Conservation (phyloP, 1,140 invertebrate genomes). For the Sipha flava region DNA sequence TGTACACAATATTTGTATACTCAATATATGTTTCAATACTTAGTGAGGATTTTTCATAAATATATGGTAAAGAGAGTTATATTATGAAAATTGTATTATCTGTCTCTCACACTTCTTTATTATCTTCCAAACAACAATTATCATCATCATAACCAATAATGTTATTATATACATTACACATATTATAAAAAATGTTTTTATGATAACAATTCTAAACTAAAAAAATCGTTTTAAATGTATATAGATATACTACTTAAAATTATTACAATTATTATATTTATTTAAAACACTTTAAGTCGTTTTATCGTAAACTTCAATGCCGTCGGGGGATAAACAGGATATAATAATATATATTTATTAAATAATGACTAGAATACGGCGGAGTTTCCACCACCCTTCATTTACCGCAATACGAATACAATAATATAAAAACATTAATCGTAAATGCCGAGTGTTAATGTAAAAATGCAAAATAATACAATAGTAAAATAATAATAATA, state of each 20-base stretch:
- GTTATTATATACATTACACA: not conserved
- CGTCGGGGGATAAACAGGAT: not conserved
- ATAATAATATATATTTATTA: not conserved
- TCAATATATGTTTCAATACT: too few species aligned
- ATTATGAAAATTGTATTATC: not conserved
- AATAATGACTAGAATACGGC: conserved; percentile 9
- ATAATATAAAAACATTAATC: not conserved
- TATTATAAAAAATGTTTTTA: not conserved
- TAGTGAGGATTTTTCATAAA: too few species aligned
- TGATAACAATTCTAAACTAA: conserved; percentile 5
- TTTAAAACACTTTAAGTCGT: not conserved
- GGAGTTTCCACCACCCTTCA: not conserved
- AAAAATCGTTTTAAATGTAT: not conserved
- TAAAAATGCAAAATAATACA: conserved; percentile 16
- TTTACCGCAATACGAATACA: not conserved
- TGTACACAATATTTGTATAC: too few species aligned
- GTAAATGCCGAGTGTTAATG: conserved; percentile 10
- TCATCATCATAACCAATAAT: not conserved
- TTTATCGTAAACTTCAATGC: not conserved
- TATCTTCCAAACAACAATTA: not conserved
- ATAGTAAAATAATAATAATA: not conserved
- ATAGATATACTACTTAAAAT: not conserved
- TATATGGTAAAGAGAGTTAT: too few species aligned
- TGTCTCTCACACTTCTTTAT: conserved; percentile 5
- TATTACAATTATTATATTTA: not conserved